Evolutionary conservation across 1,140 invertebrate species (phyloP), one percentile per base, ranked within the genome.

Genomic region (Drosophila murphyi): DNA sequence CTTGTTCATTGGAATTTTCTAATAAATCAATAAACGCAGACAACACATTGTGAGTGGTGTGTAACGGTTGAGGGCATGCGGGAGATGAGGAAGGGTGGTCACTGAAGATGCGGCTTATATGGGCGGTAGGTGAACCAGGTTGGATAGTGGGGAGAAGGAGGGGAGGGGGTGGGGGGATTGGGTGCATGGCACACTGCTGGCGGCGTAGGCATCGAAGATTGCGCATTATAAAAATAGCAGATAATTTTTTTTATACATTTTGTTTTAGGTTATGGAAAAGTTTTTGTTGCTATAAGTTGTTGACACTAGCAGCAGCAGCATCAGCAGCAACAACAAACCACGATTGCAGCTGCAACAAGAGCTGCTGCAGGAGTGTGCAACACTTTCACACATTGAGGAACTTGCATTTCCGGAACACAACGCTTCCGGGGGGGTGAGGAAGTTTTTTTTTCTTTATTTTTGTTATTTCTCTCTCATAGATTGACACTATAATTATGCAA

Each of bases 11-110:
- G 85, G 85, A 89, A 89, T 89, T 89, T 89, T 89, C 85, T 89
- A 89, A 89, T 89, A 89, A 89, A 89, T 90, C 85, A 89, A 89
- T 89, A 89, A 90, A 90, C 83, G 83, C 85, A 89, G 83, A 89
- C 83, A 89, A 88, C 83, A 72, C 85, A 83, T 72, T 72, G 83
- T 67, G 60, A 73, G 45, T 62, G 70, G 41, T 59, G 48, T 37
- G 65, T 43, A 3, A 47, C 32, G 39, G n/a, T 10, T 51, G 7
- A 10, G 2, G n/a, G 35, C 37, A 61, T 20, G 4, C 3, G n/a
- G 29, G 20, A 3, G 43, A 2, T 2, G 20, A 12, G 57, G 28
- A 8, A 5, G 34, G 6, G 45, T 28, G 37, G 34, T 7, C 50
- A 62, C 28, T 31, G 69, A 68, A 68, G 71, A 68, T 59, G 70